Conservation (phyloP, 2,113 vertebrate genomes). For the Urocitellus parryii region DNA sequence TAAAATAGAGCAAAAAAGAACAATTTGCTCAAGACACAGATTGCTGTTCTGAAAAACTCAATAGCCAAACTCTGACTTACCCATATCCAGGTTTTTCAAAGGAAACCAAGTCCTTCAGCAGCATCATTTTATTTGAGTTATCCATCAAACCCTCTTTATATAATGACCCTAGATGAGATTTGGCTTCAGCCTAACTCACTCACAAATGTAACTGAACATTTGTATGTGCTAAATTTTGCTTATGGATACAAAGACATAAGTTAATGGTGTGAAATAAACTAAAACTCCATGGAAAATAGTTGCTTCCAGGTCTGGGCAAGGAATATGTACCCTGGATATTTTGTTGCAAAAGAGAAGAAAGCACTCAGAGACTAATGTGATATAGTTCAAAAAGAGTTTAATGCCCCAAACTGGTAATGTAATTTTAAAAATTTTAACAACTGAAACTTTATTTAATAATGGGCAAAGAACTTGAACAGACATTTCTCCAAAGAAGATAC, state of each 20-base stretch:
- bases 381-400: background rate
- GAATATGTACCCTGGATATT: background rate
- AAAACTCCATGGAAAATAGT: background rate
- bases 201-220: constrained; percentile 33
- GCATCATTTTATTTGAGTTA: constrained; percentile 32
- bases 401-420: background rate
- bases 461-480: background rate
- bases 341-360: constrained; percentile 9
- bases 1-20: constrained; percentile 39
- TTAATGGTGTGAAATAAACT: background rate
- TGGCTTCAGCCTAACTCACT: background rate
- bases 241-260: constrained; percentile 29
- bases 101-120: background rate
- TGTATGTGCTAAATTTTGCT: background rate
- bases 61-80: constrained; percentile 24
- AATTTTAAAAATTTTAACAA: constrained; percentile 5
- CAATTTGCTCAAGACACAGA: background rate
- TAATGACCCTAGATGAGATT: background rate
- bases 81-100: background rate
- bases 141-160: background rate
- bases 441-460: constrained; percentile 2
- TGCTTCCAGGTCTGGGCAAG: background rate
- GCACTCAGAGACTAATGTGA: background rate
- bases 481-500: background rate
- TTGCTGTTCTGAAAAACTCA: constrained; percentile 41